These are phyloP conservation scores for Chionoecetes opilio DNA, from an alignment of 1,140 invertebrate species.

Conservation along the genomic window DNA sequence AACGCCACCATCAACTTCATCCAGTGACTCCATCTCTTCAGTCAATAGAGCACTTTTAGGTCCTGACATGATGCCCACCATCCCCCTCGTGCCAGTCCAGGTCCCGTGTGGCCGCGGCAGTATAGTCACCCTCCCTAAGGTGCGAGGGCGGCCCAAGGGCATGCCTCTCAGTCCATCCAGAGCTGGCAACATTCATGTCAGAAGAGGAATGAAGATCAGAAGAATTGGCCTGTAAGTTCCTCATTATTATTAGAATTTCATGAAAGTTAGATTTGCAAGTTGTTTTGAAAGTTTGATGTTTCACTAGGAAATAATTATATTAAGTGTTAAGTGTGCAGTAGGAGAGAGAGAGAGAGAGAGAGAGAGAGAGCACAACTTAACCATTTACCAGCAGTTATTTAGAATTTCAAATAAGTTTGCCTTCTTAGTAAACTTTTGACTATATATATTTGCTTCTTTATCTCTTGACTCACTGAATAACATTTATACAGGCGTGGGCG, in stretches of 20 bases:
- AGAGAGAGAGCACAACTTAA: too few species aligned
- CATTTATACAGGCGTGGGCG: slow-evolving; percentile 71
- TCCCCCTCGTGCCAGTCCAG: slow-evolving; percentile 80
- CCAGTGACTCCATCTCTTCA: slow-evolving; percentile 36
- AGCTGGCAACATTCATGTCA: slow-evolving; percentile 59
- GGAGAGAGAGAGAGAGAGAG: too few species aligned
- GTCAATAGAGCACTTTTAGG: slow-evolving; percentile 55
- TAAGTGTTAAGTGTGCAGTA: too few species aligned
- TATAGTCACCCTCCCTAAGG: slow-evolving; percentile 63
- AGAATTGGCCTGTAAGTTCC: slow-evolving; percentile 69
- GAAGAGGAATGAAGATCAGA: slow-evolving; percentile 76
- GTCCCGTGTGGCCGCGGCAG: slow-evolving; percentile 69
- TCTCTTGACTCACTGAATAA: too few species aligned
- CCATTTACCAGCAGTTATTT: too few species aligned
- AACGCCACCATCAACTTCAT: slow-evolving; percentile 27
- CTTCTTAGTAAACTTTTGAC: too few species aligned
- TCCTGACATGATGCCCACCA: slow-evolving; percentile 81
- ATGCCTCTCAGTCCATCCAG: slow-evolving; percentile 62
- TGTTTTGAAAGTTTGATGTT: too few species aligned
- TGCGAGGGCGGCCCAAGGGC: slow-evolving; percentile 66
- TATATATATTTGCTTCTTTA: too few species aligned
- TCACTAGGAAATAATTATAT: too few species aligned
- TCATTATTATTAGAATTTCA: background rate
- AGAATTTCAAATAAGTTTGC: too few species aligned
- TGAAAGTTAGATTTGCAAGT: background rate